Evolutionary conservation across 2,888 invertebrate species (phyloP).

Genomic region (Gymnosoma rotundatum): DNA sequence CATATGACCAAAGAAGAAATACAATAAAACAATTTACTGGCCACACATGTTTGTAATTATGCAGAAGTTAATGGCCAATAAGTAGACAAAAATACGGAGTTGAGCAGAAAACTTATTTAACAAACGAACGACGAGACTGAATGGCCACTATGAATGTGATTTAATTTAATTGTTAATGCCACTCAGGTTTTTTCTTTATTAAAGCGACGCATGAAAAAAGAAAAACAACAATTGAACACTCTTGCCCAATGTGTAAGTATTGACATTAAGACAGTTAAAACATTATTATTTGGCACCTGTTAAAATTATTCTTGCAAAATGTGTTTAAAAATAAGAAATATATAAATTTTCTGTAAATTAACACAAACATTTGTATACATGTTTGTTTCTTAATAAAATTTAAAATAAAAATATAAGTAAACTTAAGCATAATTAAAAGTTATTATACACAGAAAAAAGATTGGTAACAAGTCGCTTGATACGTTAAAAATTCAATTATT

Average conservation of each 20-base stretch:
- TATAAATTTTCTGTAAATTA: too few relatives aligned
- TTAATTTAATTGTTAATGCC: conserved; percentile 67
- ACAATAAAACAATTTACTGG: conserved; percentile 16
- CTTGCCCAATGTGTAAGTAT: background rate
- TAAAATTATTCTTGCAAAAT: background rate
- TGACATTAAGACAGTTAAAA: conserved; percentile 10
- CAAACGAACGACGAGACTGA: background rate
- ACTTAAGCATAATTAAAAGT: too few relatives aligned
- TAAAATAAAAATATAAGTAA: too few relatives aligned
- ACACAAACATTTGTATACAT: too few relatives aligned
- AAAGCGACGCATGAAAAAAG: background rate
- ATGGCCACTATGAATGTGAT: conserved; percentile 40
- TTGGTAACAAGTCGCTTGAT: too few relatives aligned
- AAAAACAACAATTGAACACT: background rate
- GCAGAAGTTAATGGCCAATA: conserved; percentile 26
- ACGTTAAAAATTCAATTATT: too few relatives aligned
- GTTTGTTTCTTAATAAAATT: too few relatives aligned
- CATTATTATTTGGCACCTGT: conserved; percentile 52
- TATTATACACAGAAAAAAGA: too few relatives aligned
- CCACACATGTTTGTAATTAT: conserved; percentile 24
- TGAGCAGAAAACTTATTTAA: conserved; percentile 16
- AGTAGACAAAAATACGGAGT: conserved; percentile 18
- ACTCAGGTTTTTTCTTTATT: conserved; percentile 55
- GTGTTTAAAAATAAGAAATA: background rate
- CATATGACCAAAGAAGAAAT: background rate